Base-by-base conservation (phyloP, 2,797 vertebrate species). In the Myotis vivesi region DNA sequence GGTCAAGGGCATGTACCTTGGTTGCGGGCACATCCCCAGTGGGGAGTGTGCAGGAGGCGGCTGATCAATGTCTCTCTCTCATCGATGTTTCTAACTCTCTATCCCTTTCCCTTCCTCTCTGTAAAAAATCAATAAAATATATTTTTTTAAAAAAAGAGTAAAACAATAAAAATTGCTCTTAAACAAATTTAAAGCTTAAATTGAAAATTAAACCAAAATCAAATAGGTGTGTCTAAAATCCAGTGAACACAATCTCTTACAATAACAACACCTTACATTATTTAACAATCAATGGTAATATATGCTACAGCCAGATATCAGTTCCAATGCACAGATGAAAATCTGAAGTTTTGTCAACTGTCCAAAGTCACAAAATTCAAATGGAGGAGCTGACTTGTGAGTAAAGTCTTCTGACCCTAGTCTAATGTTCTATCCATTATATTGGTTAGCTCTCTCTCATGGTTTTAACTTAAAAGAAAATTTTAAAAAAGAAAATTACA, bases 111-210 rank as follows among this genome's bases (percentile, higher is more conserved):
- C 38, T 38, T 38, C 38, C 38, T 38, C 38, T 38, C 38, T 38
- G 38, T 38, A 38, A 38, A 38, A 38, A 38, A 38, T 38, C 38
- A 38, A 38, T 38, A 38, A 38, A 38, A 38, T 38, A 38, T 38
- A 38, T 10, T 13, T 13, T 36, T 36, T 36, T 36, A 3, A 36
- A 36, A 36, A 69, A 92, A 87, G 15, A n/a, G 44, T 19, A 38
- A 38, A 49, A 49, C 49, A 44, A 44, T 44, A 44, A 93, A 77
- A 89, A 59, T 91, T 57, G 86, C 68, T 59, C 77, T 41, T 49
- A 92, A 64, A 28, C 49, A 89, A 91, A 88, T 72, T 28, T 87
- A 90, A 80, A 23, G 23, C 15, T 94, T 92, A 90, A 73, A 66
- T 87, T 84, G 36, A 81, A 92, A 80, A 72, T 19, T 38, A 95